These are phyloP conservation scores for Camelus dromedarius DNA, from an alignment of 2,113 vertebrate species.

Conservation along the genomic window DNA sequence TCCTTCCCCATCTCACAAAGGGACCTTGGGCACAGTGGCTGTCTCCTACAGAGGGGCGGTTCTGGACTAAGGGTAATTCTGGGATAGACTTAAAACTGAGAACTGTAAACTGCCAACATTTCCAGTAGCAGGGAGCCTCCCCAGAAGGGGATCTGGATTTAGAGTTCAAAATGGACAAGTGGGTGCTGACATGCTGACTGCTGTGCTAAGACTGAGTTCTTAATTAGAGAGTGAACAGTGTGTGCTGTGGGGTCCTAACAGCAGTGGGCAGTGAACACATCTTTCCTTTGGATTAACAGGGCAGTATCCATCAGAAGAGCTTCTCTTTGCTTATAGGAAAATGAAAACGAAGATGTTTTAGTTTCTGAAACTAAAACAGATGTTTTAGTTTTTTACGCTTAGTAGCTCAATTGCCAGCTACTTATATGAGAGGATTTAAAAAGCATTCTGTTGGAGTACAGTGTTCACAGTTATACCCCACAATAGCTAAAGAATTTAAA, in stretches of 20 bases:
- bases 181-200: background rate
- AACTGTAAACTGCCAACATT: background rate
- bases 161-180: background rate
- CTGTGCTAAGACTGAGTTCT: background rate
- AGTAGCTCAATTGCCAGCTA: background rate
- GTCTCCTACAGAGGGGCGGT: background rate
- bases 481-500: background rate
- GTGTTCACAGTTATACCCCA: background rate
- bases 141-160: background rate
- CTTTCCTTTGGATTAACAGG: background rate
- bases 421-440: background rate
- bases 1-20: background rate
- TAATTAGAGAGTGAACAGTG: background rate
- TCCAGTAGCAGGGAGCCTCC: background rate
- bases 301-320: background rate
- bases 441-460: background rate
- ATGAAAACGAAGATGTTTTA: background rate
- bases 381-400: background rate
- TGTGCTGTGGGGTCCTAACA: background rate
- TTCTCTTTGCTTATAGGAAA: background rate
- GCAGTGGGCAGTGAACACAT: background rate
- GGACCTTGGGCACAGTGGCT: background rate
- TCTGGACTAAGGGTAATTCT: background rate
- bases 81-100: background rate
- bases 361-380: background rate